Evolutionary conservation across 2,113 vertebrate genomes (phyloP), one percentile per base, ranked within the genome.

Genomic region (Cyanistes caeruleus): DNA sequence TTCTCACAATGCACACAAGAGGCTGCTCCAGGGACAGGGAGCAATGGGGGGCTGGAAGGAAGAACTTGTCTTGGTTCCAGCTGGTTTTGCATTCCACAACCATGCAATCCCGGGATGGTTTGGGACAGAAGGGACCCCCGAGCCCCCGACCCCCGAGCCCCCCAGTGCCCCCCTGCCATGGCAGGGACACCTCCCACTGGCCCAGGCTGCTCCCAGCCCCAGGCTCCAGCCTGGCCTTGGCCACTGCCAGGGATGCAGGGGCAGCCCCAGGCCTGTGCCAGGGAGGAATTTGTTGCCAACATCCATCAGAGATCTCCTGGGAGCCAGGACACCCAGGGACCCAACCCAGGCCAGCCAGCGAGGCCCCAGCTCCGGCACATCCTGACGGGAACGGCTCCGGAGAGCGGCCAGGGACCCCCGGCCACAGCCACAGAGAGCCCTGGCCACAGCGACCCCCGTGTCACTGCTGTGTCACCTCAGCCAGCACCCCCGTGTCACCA

Each of bases 361-460:
- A 8, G 14, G 4, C 20, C 55, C 8, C 2, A 8, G 43, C 72
- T 17, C 33, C 5, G 1, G 27, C 20, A 31, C 27, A 37, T 10
- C 21, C 56, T 2, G 41, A 22, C 0, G 10, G 70, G 24, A 28
- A 74, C 7, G 0, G 53, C 53, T 33, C 37, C 2, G 0, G 51
- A 55, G 51, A 41, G 51, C 17, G 30, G 6, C 21, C 9, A 13
- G 37, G 17, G 39, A n/a, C 52, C 5, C 69, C 30, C 3, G 3
- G 20, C 10, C 64, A 65, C 49, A 51, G 20, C 35, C 44, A 70
- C 37, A 39, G 37, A 4, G 37, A 39, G 37, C 37, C 37, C 37
- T 39, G 37, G 37, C 9, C 37, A 39, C 37, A 39, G 37, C 37
- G 9, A 39, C 37, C 37, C 37, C 37, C 10, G 37, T 39, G 37